These are phyloP conservation scores for Rhineura floridana DNA, from an alignment of 2,113 vertebrate genomes.

Conservation along the genomic window DNA sequence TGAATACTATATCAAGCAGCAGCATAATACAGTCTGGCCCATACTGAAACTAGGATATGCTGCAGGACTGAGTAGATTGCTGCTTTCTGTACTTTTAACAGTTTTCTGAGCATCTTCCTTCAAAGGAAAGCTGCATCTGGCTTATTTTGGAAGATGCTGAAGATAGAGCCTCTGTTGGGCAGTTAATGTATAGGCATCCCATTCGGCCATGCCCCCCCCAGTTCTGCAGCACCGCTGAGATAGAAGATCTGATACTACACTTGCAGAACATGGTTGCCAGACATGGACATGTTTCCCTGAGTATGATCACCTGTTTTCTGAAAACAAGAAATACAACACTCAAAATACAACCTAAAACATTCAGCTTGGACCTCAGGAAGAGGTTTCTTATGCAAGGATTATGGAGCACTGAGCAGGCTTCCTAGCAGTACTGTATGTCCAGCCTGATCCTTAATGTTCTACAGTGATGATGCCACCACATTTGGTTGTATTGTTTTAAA, in stretches of 20 bases:
- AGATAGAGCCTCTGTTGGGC: not conserved
- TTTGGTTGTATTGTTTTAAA: not conserved
- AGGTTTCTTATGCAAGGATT: not conserved
- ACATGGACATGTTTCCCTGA: not conserved
- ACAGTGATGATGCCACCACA: not conserved
- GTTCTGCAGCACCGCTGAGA: not conserved
- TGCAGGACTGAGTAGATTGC: not conserved
- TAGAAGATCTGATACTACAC: not conserved
- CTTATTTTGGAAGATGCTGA: not conserved
- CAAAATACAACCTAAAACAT: not conserved
- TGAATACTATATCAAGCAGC: not conserved
- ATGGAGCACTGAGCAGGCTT: not conserved
- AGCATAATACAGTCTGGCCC: not conserved
- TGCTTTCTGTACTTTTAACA: not conserved
- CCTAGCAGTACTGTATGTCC: not conserved
- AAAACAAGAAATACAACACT: not conserved
- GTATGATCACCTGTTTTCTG: not conserved
- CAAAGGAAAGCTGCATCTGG: not conserved
- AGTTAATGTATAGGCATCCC: not conserved
- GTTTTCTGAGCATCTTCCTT: not conserved
- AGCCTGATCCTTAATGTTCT: not conserved
- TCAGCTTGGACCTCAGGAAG: not conserved
- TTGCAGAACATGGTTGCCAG: not conserved
- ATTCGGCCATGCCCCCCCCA: not conserved
- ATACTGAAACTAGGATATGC: not conserved